Evolutionary conservation across 2,113 vertebrate species (phyloP).

Genomic region (Erythrocercus mccallii): DNA sequence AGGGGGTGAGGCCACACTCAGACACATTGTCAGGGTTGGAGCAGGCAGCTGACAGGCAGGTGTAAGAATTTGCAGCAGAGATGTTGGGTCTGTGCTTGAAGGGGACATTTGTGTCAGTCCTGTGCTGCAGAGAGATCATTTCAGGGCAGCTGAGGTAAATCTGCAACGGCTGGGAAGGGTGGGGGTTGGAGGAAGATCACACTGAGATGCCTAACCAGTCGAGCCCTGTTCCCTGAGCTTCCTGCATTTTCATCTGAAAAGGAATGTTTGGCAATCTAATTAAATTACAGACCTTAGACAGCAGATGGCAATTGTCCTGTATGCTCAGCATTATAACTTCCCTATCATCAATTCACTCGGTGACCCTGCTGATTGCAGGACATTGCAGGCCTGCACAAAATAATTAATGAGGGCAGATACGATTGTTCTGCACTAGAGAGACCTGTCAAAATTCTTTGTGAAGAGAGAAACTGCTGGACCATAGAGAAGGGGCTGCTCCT

Average conservation of each 20-base stretch:
- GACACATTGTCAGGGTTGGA: not conserved
- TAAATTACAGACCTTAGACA: slow-evolving; percentile 69
- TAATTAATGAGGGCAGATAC: slow-evolving; percentile 71
- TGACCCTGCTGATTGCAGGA: slow-evolving; percentile 67
- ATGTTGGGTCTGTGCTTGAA: not conserved
- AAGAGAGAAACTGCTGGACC: slow-evolving; percentile 48
- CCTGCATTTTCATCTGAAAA: slow-evolving; percentile 48
- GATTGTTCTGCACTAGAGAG: slow-evolving; percentile 44
- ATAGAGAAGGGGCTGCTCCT: not conserved
- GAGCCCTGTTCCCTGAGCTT: slow-evolving; percentile 4
- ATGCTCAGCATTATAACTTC: slow-evolving; percentile 70
- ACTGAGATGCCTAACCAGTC: not conserved
- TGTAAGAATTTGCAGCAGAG: not conserved
- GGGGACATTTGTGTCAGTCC: not conserved
- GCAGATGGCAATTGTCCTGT: slow-evolving; percentile 69
- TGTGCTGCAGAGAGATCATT: not conserved
- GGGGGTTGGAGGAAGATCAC: not conserved
- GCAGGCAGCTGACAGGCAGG: not conserved
- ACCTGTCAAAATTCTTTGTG: slow-evolving; percentile 61
- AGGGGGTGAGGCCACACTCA: not conserved
- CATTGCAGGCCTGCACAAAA: slow-evolving; percentile 50
- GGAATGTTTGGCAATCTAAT: slow-evolving; percentile 63
- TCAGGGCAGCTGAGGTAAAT: slow-evolving; percentile 33
- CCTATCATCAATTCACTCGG: slow-evolving; percentile 64
- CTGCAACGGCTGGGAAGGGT: not conserved